Evolutionary conservation across 2,797 vertebrate species (phyloP).

Genomic region (Scleropages formosus): DNA sequence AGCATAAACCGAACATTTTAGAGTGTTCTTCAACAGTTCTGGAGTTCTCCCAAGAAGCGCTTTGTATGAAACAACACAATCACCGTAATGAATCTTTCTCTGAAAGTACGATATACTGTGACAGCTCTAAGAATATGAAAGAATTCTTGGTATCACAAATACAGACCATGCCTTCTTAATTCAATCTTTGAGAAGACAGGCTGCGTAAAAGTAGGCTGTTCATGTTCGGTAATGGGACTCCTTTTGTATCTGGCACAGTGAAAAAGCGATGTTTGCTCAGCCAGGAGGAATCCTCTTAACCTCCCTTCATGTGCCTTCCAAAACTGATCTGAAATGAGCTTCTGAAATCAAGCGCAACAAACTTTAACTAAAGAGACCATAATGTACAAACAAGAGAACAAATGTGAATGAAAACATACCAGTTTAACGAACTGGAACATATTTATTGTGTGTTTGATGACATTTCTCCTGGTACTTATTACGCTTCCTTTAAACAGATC

Average conservation of each 20-base stretch:
- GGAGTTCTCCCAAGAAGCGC: not conserved
- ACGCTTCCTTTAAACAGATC: too few relatives aligned
- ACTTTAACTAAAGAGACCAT: not conserved
- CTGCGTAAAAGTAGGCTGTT: not conserved
- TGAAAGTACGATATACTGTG: conserved; percentile 45
- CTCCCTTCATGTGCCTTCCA: not conserved
- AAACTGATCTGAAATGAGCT: not conserved
- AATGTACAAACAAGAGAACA: too few relatives aligned
- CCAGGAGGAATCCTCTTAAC: not conserved
- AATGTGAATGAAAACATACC: too few relatives aligned
- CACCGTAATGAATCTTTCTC: conserved; percentile 55
- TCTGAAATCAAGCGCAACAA: not conserved
- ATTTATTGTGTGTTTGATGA: too few relatives aligned
- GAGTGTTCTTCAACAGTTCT: too few relatives aligned
- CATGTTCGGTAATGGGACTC: not conserved
- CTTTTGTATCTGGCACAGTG: too few relatives aligned
- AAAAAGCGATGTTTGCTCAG: not conserved
- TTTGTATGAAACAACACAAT: not conserved
- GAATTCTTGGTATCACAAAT: conserved; percentile 41
- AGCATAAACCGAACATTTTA: too few relatives aligned
- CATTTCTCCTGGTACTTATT: too few relatives aligned
- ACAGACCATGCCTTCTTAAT: conserved; percentile 53
- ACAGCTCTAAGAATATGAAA: conserved; percentile 47
- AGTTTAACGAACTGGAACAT: too few relatives aligned
- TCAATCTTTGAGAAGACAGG: conserved; percentile 37